Evolutionary conservation across 2,888 invertebrate genomes (phyloP), one percentile per base, ranked within the genome.

Genomic region (Micoletzkya japonica): DNA sequence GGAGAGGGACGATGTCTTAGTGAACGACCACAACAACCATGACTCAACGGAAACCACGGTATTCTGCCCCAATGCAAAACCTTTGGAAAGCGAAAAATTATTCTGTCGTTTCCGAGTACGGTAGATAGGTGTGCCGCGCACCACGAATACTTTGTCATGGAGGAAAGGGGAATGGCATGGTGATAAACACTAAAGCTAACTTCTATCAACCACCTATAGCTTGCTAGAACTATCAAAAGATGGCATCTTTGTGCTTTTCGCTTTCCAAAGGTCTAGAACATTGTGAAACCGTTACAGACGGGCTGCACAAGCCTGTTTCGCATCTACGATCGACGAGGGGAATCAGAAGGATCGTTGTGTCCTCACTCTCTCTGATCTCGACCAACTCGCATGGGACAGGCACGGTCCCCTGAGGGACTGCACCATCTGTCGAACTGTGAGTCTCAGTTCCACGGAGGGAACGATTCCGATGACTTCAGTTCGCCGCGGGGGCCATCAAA

Each of bases 401-500:
- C 82, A 83, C 69, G 84, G 84, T 28, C 84, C 84, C 7, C 77
- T 84, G 36, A 69, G 81, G 54, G 84, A 84, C 68, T 84, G 84
- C 72, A 83, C 83, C 58, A 83, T 84, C 72, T 84, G 84, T 74
- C 66, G 84, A 67, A 84, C 84, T 56, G 79, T 79, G 26, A 68
- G 72, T 77, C 17, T 49, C 4, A 50, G n/a, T n/a, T 54, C 14
- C n/a, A 26, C 26, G 24, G 26, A 7, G 6, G 6, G 7, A 14
- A 26, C 7, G 54, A 54, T 54, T 54, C 6, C n/a, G n/a, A 24
- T 30, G 10, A 24, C 39, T 78, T 50, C 67, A 79, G 74, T 84
- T 84, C 70, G 84, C 84, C 26, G 64, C 82, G 7, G 83, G 83
- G 36, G 84, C 84, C 56, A 81, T 84, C 72, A 84, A 84, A 69